Evolutionary conservation across 2,797 vertebrate species (phyloP).

Genomic region (Silurus lanzhouensis): DNA sequence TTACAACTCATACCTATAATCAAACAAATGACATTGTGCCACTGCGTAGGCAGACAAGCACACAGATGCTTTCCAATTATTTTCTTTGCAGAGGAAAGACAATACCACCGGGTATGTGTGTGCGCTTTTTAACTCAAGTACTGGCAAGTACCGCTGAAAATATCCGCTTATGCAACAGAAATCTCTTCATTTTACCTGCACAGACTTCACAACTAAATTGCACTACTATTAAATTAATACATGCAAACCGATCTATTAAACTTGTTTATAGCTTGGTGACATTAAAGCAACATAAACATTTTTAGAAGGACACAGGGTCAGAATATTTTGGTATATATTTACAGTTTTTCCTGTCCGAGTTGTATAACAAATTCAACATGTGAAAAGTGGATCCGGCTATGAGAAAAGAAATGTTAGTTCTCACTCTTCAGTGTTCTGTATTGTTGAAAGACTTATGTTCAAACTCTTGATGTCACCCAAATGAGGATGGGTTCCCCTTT

Average conservation of each 20-base stretch:
- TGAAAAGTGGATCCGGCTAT: neutral
- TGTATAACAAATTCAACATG: neutral
- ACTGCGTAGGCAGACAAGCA: conserved; percentile 68
- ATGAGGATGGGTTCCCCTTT: too few species aligned
- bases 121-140: conserved; percentile 2
- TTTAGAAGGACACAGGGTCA: neutral
- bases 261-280: neutral
- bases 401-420: neutral
- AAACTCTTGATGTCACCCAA: too few species aligned
- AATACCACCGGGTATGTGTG: neutral
- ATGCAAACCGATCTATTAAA: neutral
- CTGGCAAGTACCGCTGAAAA: conserved; percentile 9
- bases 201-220: neutral
- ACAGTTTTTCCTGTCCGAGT: neutral
- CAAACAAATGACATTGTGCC: conserved; percentile 50
- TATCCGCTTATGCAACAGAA: conserved; percentile 21
- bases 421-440: too few species aligned
- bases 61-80: conserved; percentile 71
- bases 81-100: conserved; percentile 54
- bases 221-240: neutral
- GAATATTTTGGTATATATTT: too few species aligned
- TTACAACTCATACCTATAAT: conserved; percentile 47
- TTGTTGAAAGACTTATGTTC: too few species aligned
- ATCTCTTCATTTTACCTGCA: neutral
- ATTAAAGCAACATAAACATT: neutral